Conservation (phyloP, 2,797 vertebrate genomes). For the Staurois parvus region DNA sequence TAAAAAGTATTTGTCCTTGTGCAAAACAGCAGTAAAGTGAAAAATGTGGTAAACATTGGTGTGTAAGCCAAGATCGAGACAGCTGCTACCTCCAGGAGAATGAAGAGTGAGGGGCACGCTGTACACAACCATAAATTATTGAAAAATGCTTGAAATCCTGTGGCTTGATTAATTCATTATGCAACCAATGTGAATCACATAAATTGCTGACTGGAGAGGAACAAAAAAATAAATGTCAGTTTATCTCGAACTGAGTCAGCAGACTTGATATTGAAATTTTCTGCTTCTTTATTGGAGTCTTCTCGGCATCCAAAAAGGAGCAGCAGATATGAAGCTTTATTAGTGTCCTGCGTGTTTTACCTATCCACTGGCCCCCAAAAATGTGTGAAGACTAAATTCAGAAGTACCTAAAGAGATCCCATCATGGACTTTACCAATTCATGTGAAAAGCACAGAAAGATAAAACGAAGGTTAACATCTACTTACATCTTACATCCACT, state of each 20-base stretch:
- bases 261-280: not conserved
- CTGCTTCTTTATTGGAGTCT: not conserved
- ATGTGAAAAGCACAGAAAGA: too few relatives aligned
- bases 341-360: too few relatives aligned
- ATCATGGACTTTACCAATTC: too few relatives aligned
- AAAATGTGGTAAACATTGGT: not conserved
- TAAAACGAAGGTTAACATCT: too few relatives aligned
- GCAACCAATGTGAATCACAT: slow-evolving; percentile 27
- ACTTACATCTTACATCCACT: too few relatives aligned
- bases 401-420: too few relatives aligned
- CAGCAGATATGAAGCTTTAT: too few relatives aligned
- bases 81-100: not conserved
- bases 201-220: slow-evolving; percentile 43
- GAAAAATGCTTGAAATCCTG: slow-evolving; percentile 15
- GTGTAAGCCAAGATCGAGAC: not conserved
- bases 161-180: slow-evolving; percentile 41
- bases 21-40: not conserved
- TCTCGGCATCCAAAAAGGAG: too few relatives aligned
- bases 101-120: not conserved
- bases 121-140: slow-evolving; percentile 37
- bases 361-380: too few relatives aligned
- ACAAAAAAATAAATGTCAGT: slow-evolving; percentile 7
- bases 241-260: slow-evolving; percentile 13
- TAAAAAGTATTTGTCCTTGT: slow-evolving; percentile 5
- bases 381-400: too few relatives aligned